Percentiles rank a stretch among this genome's conserved stretches.
These are phyloP conservation scores for Capromys pilorides DNA, from an alignment of 2,797 vertebrate genomes.

Conservation along the genomic window DNA sequence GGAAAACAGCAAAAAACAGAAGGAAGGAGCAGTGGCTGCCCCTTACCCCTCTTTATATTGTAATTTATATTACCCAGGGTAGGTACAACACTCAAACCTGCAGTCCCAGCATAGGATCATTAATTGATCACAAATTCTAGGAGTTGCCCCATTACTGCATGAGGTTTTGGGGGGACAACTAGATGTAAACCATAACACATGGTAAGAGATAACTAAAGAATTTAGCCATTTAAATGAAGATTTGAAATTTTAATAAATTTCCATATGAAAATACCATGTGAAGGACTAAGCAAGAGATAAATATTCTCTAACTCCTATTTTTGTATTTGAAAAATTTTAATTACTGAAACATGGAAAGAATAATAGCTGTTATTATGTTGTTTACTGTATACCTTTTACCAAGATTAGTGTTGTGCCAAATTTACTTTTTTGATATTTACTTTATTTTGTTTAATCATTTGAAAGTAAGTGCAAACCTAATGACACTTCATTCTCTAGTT, in stretches of 20 bases:
- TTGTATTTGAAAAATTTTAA: background rate
- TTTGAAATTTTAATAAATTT: background rate
- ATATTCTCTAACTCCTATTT: background rate
- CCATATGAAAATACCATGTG: background rate
- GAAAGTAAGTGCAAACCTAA: background rate
- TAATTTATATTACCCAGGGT: no score
- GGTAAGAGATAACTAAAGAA: background rate
- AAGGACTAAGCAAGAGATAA: background rate
- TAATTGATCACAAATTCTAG: no score
- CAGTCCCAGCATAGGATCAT: no score
- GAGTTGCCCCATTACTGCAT: no score
- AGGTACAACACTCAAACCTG: no score
- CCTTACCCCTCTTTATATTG: no score
- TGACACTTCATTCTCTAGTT: background rate
- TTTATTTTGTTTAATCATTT: background rate
- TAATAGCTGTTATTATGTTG: background rate
- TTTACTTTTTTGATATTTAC: background rate
- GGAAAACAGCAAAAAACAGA: no score
- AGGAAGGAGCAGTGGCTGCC: no score
- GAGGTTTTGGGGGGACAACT: no score
- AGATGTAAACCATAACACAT: background rate
- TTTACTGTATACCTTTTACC: background rate
- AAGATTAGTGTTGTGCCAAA: background rate
- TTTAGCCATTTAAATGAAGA: slow-evolving; percentile 27
- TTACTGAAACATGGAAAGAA: background rate